Evolutionary conservation across 1,140 invertebrate species (phyloP).

Genomic region (Drosophila sulfurigaster): DNA sequence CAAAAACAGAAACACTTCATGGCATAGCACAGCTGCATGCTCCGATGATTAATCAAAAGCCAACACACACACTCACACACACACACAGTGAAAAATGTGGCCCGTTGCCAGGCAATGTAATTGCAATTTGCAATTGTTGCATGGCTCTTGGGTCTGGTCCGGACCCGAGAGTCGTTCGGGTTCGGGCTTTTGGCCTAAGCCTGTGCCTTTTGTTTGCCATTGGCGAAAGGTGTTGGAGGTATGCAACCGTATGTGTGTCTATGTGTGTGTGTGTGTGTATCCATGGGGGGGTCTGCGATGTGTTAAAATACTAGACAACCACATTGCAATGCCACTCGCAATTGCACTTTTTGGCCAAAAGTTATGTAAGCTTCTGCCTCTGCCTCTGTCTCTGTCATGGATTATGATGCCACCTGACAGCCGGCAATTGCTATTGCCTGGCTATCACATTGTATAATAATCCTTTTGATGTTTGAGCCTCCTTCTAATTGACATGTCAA

Average conservation of each 20-base stretch:
- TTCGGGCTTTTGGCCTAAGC: constrained; percentile 13
- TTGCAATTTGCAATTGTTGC: constrained; percentile 64
- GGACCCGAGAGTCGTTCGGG: background rate
- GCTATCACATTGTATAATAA: background rate
- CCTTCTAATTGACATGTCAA: constrained; percentile 27
- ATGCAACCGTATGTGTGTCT: constrained; percentile 9
- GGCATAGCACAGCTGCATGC: constrained; percentile 49
- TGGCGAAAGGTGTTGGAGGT: constrained; percentile 68
- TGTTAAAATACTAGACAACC: constrained; percentile 52
- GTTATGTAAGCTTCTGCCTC: constrained; percentile 44
- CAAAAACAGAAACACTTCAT: constrained; percentile 12
- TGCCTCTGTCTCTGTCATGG: constrained; percentile 12
- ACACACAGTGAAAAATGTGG: constrained; percentile 47
- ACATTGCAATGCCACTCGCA: constrained; percentile 22
- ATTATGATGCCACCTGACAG: constrained; percentile 21
- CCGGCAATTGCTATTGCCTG: constrained; percentile 1
- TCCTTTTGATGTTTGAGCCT: constrained; percentile 21
- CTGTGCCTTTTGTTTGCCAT: constrained; percentile 56
- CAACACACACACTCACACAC: constrained; percentile 31
- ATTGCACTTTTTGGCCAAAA: constrained; percentile 32
- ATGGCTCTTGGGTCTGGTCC: constrained; percentile 20
- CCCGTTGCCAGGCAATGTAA: constrained; percentile 65
- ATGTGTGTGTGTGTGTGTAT: constrained; percentile 9
- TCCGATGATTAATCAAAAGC: constrained; percentile 74
- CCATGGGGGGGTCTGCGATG: constrained; percentile 37